Evolutionary conservation across 1,140 invertebrate species (phyloP).

Genomic region (Pemphigus obesinymphae): DNA sequence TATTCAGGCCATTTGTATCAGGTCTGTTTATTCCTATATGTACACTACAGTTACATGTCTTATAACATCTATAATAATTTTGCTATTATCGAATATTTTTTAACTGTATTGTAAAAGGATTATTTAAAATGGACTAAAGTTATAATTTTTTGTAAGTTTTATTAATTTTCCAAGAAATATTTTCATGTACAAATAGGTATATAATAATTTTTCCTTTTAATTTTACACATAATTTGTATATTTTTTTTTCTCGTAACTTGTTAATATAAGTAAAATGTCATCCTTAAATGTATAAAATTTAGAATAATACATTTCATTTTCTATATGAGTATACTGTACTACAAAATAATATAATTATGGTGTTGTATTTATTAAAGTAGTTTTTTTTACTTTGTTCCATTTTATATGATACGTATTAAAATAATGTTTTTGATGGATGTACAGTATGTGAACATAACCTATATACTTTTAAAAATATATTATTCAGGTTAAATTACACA

Average conservation of each 20-base stretch:
- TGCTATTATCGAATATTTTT: not conserved
- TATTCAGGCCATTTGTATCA: not conserved
- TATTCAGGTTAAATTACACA: no score
- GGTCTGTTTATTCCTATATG: conserved; percentile 14
- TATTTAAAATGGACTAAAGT: not conserved
- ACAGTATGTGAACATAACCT: no score
- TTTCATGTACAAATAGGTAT: not conserved
- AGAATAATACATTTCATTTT: conserved; percentile 1
- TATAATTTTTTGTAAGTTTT: conserved; percentile 15
- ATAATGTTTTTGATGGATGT: no score
- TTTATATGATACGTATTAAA: not conserved
- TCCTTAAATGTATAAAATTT: not conserved
- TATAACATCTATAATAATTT: not conserved
- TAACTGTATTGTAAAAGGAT: not conserved
- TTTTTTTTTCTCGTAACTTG: not conserved
- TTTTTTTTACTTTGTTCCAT: not conserved
- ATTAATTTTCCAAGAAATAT: not conserved
- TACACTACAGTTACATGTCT: not conserved
- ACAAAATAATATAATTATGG: not conserved
- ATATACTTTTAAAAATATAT: no score
- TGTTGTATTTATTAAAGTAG: not conserved
- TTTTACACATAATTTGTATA: not conserved
- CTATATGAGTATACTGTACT: not conserved
- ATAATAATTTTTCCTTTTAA: not conserved
- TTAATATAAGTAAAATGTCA: not conserved